Evolutionary conservation across 2,113 vertebrate genomes (phyloP).

Genomic region (Motacilla alba): DNA sequence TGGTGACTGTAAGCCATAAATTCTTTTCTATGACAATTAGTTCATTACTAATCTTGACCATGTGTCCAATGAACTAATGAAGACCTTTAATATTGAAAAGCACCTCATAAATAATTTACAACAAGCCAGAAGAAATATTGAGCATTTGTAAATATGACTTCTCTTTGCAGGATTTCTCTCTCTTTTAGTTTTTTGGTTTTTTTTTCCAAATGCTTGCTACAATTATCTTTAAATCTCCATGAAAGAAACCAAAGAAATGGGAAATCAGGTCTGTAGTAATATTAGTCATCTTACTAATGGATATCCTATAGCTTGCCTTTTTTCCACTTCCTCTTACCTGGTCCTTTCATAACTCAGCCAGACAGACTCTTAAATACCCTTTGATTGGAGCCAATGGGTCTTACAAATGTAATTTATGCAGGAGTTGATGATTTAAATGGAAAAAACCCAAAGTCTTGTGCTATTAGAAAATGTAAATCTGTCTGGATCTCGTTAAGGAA

Average conservation of each 20-base stretch:
- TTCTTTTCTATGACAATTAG: background rate
- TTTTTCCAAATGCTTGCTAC: background rate
- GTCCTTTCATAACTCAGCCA: slow-evolving; percentile 22
- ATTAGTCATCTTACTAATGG: slow-evolving; percentile 36
- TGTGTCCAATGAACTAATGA: background rate
- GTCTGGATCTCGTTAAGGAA: slow-evolving; percentile 34
- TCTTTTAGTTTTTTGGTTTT: background rate
- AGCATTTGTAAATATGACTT: background rate
- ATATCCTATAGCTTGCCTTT: slow-evolving; percentile 43
- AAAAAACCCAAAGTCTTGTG: background rate
- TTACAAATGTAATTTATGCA: slow-evolving; percentile 44
- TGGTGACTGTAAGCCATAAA: background rate
- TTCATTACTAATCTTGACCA: slow-evolving; percentile 6
- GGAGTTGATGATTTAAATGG: slow-evolving; percentile 13
- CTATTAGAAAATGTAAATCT: slow-evolving; percentile 7
- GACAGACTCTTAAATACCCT: slow-evolving; percentile 16
- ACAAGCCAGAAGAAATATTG: background rate
- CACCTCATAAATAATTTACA: background rate
- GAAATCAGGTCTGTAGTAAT: background rate
- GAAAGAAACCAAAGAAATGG: slow-evolving; percentile 22
- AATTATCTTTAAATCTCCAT: slow-evolving; percentile 9
- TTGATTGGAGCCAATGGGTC: slow-evolving; percentile 31
- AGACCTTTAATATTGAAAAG: slow-evolving; percentile 18
- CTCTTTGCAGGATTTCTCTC: background rate
- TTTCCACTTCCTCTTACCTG: slow-evolving; percentile 40